Evolutionary conservation across 2,888 invertebrate genomes (phyloP).

Genomic region (Pyrrhia umbra): DNA sequence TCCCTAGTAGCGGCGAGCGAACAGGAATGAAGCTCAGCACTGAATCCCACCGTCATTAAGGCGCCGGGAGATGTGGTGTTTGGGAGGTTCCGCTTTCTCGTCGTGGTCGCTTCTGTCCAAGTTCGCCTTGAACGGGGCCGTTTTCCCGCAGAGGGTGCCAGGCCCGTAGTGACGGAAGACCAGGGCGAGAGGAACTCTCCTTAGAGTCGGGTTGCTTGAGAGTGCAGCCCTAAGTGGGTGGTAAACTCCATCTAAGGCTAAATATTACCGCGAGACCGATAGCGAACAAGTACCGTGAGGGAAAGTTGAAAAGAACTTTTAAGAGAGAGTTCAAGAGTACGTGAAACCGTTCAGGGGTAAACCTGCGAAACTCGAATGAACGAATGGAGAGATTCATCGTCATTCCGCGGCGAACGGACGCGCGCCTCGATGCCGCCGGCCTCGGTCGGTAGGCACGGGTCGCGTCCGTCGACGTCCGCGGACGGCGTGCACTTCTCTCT

Average conservation of each 20-base stretch:
- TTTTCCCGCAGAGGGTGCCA: slow-evolving; percentile 88
- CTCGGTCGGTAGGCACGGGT: slow-evolving; percentile 63
- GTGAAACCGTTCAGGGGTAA: slow-evolving; percentile 89
- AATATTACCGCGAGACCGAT: slow-evolving; percentile 92
- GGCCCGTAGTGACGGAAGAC: slow-evolving; percentile 84
- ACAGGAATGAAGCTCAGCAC: slow-evolving; percentile 91
- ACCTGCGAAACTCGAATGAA: slow-evolving; percentile 90
- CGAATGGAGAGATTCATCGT: slow-evolving; percentile 82
- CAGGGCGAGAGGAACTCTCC: slow-evolving; percentile 70
- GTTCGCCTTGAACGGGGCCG: slow-evolving; percentile 88
- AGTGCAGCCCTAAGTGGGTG: slow-evolving; percentile 91
- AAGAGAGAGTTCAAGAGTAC: slow-evolving; percentile 90
- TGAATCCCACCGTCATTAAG: slow-evolving; percentile 83
- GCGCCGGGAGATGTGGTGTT: slow-evolving; percentile 89
- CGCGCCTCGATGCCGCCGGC: slow-evolving; percentile 50
- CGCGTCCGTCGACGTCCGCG: slow-evolving; percentile 68
- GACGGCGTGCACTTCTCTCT: slow-evolving; percentile 75
- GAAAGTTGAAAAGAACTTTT: slow-evolving; percentile 93
- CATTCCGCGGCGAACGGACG: slow-evolving; percentile 67
- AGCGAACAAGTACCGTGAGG: slow-evolving; percentile 92
- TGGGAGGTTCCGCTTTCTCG: slow-evolving; percentile 80
- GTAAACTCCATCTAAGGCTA: slow-evolving; percentile 91
- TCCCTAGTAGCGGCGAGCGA: slow-evolving; percentile 78
- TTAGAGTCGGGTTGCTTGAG: slow-evolving; percentile 90
- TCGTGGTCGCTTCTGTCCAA: slow-evolving; percentile 75